A percentile compares a stretch with the other conserved stretches of the same genome.
These are phyloP conservation scores for Cephus runcator DNA, from an alignment of 2,888 invertebrate genomes.

Conservation along the genomic window DNA sequence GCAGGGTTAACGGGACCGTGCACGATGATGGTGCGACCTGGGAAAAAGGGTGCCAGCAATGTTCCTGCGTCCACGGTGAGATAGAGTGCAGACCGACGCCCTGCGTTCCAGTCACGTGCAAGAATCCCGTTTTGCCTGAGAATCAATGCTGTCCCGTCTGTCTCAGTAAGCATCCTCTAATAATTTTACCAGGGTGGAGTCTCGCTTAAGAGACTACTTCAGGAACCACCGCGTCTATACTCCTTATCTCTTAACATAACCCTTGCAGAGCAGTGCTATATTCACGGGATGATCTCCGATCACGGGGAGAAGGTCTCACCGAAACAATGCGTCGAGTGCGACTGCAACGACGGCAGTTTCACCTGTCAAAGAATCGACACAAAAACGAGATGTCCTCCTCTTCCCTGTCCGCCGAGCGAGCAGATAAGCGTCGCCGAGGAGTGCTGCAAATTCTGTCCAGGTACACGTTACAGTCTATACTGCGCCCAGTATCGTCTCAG, in stretches of 20 bases:
- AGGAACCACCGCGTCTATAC: constrained; percentile 6
- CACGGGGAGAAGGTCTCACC: constrained; percentile 82
- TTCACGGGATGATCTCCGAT: constrained; percentile 77
- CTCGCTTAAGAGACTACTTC: background rate
- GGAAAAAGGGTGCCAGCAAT: constrained; percentile 87
- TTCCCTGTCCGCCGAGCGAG: constrained; percentile 80
- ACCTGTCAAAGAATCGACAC: constrained; percentile 80
- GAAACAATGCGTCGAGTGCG: constrained; percentile 83
- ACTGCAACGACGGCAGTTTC: constrained; percentile 86
- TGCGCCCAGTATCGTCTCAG: background rate
- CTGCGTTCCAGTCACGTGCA: constrained; percentile 82
- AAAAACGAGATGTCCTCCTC: constrained; percentile 78
- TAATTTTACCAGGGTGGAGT: background rate
- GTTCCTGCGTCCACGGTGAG: constrained; percentile 89
- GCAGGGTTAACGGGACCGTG: constrained; percentile 82
- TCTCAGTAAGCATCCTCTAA: constrained; percentile 75
- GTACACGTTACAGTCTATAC: constrained; percentile 63
- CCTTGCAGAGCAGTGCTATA: constrained; percentile 76
- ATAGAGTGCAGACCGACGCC: constrained; percentile 85
- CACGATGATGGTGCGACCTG: constrained; percentile 87
- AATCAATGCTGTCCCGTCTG: constrained; percentile 90
- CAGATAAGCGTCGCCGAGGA: constrained; percentile 86
- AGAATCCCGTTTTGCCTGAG: constrained; percentile 80
- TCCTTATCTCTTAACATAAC: constrained; percentile 3
- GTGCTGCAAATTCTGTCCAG: constrained; percentile 92